These are phyloP conservation scores for Mesocentrotus franciscanus DNA, from an alignment of 53 echinoderm and acorn worm species.

Conservation along the genomic window DNA sequence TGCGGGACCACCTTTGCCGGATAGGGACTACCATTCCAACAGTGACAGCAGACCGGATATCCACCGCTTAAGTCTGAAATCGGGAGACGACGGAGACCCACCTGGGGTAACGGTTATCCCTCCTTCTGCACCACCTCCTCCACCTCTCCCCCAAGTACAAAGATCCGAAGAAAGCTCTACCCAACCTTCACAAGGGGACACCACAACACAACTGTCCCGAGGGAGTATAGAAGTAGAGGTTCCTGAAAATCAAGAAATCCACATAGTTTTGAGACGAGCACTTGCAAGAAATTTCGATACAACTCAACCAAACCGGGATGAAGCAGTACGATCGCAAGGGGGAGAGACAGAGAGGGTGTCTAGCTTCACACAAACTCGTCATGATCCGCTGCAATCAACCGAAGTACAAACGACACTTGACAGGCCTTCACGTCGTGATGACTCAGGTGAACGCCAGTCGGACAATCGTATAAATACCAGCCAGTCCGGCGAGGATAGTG, in stretches of 20 bases:
- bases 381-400: constrained; percentile 16
- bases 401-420: constrained; percentile 55
- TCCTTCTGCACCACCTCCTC: constrained; percentile 41
- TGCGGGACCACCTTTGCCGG: background rate
- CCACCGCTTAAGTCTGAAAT: constrained; percentile 22
- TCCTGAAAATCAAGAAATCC: constrained; percentile 9
- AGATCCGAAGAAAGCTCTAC: background rate
- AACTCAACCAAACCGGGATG: constrained; percentile 46
- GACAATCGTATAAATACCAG: background rate
- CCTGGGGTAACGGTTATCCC: background rate
- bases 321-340: background rate
- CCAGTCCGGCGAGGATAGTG: background rate
- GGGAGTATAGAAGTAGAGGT: background rate
- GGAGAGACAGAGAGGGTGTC: background rate
- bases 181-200: background rate
- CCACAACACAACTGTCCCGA: background rate
- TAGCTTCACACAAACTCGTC: constrained; percentile 52
- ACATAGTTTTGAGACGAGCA: constrained; percentile 41
- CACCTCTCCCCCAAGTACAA: background rate
- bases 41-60: constrained; percentile 61
- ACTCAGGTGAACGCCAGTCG: background rate
- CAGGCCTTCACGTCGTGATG: background rate
- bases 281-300: constrained; percentile 45
- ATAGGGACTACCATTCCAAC: constrained; percentile 31
- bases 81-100: background rate